Conservation (phyloP, 1,140 invertebrate genomes). For the Listronotus bonariensis region DNA sequence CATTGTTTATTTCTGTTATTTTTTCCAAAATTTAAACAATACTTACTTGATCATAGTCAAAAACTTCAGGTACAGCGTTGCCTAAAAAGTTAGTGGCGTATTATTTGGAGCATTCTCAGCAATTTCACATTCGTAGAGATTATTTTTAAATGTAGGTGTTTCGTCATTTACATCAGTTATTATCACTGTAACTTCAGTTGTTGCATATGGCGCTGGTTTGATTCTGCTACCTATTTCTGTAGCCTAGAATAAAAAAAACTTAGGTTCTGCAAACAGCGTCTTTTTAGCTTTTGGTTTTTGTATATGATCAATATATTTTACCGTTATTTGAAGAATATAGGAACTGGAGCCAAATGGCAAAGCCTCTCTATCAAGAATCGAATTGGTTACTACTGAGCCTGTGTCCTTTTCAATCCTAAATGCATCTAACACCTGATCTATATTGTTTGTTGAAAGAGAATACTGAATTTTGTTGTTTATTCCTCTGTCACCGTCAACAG, state of each 20-base stretch:
- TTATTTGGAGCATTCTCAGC: slow-evolving; percentile 90
- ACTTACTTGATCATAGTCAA: slow-evolving; percentile 86
- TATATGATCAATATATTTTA: slow-evolving; percentile 31
- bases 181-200: slow-evolving; percentile 90
- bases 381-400: slow-evolving; percentile 78
- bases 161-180: slow-evolving; percentile 96
- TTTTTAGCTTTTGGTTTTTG: not conserved
- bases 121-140: slow-evolving; percentile 83
- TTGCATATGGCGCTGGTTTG: slow-evolving; percentile 72
- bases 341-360: slow-evolving; percentile 80
- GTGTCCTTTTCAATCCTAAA: slow-evolving; percentile 77
- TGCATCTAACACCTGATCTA: slow-evolving; percentile 73
- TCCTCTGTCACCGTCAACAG: slow-evolving; percentile 89
- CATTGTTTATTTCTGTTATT: too few species aligned
- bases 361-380: slow-evolving; percentile 79
- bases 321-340: slow-evolving; percentile 72
- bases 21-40: too few species aligned
- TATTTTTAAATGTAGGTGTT: slow-evolving; percentile 80
- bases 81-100: slow-evolving; percentile 84
- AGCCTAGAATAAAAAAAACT: slow-evolving; percentile 60
- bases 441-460: slow-evolving; percentile 74
- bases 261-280: not conserved
- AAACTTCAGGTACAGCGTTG: slow-evolving; percentile 82
- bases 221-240: slow-evolving; percentile 67
- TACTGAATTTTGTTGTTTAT: slow-evolving; percentile 88